These are phyloP conservation scores for Columbina picui DNA, from an alignment of 2,113 vertebrate species.

Conservation along the genomic window DNA sequence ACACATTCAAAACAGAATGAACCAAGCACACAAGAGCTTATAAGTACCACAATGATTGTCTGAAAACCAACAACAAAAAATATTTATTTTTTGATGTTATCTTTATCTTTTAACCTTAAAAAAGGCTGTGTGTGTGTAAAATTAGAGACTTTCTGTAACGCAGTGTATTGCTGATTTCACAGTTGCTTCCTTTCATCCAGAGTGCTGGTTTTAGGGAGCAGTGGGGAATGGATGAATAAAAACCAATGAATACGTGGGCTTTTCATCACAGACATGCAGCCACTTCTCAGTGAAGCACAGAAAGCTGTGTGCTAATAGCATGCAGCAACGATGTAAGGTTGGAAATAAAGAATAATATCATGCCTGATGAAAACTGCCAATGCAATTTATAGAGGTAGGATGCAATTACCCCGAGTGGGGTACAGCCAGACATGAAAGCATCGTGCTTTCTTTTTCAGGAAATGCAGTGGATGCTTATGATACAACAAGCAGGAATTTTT, in stretches of 20 bases:
- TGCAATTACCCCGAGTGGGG: slow-evolving; percentile 12
- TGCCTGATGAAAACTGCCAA: slow-evolving; percentile 24
- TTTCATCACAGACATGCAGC: not conserved
- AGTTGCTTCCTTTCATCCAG: not conserved
- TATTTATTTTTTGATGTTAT: not conserved
- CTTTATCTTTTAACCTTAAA: not conserved
- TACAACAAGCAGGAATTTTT: not conserved
- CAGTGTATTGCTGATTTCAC: not conserved
- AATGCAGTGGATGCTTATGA: not conserved
- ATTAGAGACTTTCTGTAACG: not conserved
- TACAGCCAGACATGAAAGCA: not conserved
- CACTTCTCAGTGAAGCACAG: not conserved
- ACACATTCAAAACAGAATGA: not conserved
- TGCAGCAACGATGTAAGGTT: not conserved
- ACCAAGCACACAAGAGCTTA: not conserved
- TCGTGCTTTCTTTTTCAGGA: not conserved
- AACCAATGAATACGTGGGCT: not conserved
- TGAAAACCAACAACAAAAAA: not conserved
- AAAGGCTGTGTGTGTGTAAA: not conserved
- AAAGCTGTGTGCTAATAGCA: not conserved
- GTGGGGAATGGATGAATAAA: not conserved
- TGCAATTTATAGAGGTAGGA: slow-evolving; percentile 20
- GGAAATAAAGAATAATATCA: slow-evolving; percentile 19
- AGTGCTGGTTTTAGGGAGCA: not conserved
- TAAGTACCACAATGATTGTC: not conserved